A percentile compares a stretch with the other conserved stretches of the same genome.
These are phyloP conservation scores for Drosophila neonasuta DNA, from an alignment of 2,888 invertebrate species.

Conservation along the genomic window DNA sequence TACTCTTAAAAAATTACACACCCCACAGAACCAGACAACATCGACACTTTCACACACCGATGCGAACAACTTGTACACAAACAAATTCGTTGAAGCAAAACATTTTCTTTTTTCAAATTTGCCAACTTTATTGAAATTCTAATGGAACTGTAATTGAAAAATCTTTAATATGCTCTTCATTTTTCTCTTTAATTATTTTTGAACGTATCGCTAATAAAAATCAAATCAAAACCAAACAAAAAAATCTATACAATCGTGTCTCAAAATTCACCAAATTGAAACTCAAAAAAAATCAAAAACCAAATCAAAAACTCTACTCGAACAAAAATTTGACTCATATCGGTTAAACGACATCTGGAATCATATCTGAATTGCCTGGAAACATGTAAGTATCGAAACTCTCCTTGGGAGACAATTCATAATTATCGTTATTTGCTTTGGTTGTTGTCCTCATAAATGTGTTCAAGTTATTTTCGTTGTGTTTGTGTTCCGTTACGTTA, in stretches of 20 bases:
- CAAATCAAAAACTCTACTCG: constrained; percentile 56
- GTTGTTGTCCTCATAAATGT: constrained; percentile 75
- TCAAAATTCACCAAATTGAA: constrained; percentile 62
- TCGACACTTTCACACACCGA: constrained; percentile 27
- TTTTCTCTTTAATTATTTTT: constrained; percentile 79
- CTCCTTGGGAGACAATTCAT: constrained; percentile 53
- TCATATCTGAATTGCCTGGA: constrained; percentile 27
- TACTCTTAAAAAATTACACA: constrained; percentile 40
- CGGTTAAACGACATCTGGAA: constrained; percentile 50
- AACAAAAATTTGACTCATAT: constrained; percentile 63
- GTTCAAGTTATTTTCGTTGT: constrained; percentile 70
- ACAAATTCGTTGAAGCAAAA: constrained; percentile 56
- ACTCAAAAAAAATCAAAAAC: constrained; percentile 30
- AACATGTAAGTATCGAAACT: constrained; percentile 67
- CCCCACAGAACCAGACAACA: constrained; percentile 8
- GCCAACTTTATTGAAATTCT: constrained; percentile 61
- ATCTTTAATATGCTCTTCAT: constrained; percentile 74
- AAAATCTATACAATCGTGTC: constrained; percentile 56
- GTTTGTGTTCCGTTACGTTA: constrained; percentile 62
- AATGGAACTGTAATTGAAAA: constrained; percentile 70
- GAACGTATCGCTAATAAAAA: constrained; percentile 75
- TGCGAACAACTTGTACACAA: constrained; percentile 46
- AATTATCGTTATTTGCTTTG: constrained; percentile 73
- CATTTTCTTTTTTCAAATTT: constrained; percentile 60
- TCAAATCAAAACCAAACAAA: constrained; percentile 20